Conservation (phyloP, 2,888 invertebrate species). For the Nephrotoma appendiculata region DNA sequence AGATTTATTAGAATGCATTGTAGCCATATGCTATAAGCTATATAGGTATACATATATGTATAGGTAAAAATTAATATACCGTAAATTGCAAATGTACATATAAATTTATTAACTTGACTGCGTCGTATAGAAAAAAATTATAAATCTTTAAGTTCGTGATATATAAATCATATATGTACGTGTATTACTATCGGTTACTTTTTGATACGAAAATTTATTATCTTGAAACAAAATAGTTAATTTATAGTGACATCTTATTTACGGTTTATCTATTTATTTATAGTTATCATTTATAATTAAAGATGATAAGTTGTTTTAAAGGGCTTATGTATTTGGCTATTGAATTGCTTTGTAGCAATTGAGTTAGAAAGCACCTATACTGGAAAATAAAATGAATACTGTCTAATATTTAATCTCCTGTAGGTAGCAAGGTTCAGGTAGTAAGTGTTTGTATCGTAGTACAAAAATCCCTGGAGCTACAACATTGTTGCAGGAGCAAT, state of each 20-base stretch:
- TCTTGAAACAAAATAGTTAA: neutral
- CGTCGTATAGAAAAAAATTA: neutral
- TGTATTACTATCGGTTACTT: neutral
- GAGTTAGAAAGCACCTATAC: no score
- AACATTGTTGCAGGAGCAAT: no score
- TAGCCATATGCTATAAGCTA: neutral
- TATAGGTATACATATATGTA: neutral
- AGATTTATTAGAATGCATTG: neutral
- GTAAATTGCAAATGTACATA: neutral
- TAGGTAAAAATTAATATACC: neutral
- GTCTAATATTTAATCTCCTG: no score
- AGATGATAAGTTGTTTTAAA: neutral
- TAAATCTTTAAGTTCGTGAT: neutral
- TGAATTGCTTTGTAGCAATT: no score
- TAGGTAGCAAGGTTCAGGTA: no score
- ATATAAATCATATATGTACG: neutral
- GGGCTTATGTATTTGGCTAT: neutral
- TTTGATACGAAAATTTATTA: neutral
- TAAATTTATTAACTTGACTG: neutral
- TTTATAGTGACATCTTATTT: neutral
- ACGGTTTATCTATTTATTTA: neutral
- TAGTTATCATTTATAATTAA: neutral
- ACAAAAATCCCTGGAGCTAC: no score
- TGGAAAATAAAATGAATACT: no score
- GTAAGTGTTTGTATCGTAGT: no score